Conservation (phyloP, 2,797 vertebrate genomes). For the Tolypeutes matacus region DNA sequence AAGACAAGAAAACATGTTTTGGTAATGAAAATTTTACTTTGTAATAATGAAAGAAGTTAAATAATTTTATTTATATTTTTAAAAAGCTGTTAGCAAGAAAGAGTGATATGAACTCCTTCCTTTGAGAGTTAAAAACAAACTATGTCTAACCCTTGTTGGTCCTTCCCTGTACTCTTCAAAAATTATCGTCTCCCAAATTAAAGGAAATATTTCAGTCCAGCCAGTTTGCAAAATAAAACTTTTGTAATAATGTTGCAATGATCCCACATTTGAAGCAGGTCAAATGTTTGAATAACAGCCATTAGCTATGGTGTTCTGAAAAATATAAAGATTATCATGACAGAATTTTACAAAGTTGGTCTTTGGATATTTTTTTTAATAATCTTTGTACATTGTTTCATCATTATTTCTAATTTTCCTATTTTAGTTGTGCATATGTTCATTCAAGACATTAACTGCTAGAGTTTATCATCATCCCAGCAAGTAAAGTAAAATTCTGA, state of each 20-base stretch:
- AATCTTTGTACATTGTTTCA: slow-evolving; percentile 50
- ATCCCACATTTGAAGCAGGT: slow-evolving; percentile 61
- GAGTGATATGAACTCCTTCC: neutral
- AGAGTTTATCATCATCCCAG: slow-evolving; percentile 63
- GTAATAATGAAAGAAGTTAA: slow-evolving; percentile 2
- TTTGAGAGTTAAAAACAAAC: slow-evolving; percentile 37
- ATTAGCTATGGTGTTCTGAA: slow-evolving; percentile 79
- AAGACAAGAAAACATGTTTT: slow-evolving; percentile 3
- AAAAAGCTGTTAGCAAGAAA: neutral
- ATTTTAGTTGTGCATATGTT: neutral
- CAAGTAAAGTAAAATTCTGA: slow-evolving; percentile 72
- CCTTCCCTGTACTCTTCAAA: neutral
- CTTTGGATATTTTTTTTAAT: slow-evolving; percentile 1
- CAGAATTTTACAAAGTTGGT: slow-evolving; percentile 65
- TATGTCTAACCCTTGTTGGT: neutral
- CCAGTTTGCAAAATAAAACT: slow-evolving; percentile 8
- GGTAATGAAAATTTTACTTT: neutral
- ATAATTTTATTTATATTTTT: slow-evolving; percentile 29
- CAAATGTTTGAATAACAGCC: slow-evolving; percentile 81
- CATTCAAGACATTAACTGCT: slow-evolving; percentile 70
- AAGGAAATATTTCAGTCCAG: slow-evolving; percentile 20
- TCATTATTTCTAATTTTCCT: slow-evolving; percentile 73
- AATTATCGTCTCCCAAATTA: neutral
- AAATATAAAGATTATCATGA: slow-evolving; percentile 84
- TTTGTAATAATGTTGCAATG: slow-evolving; percentile 27